Evolutionary conservation across 2,797 vertebrate genomes (phyloP).

Genomic region (Peromyscus eremicus): DNA sequence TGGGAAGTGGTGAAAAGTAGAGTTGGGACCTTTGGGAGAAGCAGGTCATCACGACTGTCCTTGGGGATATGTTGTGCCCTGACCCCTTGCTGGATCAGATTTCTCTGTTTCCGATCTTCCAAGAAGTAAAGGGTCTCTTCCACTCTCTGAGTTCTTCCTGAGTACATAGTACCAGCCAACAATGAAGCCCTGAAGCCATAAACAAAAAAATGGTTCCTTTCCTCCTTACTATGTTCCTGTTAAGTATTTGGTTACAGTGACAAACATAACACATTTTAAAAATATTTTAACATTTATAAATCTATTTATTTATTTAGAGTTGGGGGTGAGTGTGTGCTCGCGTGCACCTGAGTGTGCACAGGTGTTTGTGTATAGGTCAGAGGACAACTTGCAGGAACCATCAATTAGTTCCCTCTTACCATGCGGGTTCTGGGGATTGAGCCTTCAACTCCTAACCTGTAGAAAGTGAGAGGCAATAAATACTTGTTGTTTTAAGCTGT

Average conservation of each 20-base stretch:
- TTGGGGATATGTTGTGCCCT: neutral
- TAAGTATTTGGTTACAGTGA: neutral
- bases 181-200: neutral
- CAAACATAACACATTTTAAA: neutral
- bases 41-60: neutral
- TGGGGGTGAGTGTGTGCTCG: neutral
- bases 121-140: neutral
- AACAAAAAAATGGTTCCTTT: neutral
- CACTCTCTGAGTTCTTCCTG: neutral
- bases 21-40: neutral
- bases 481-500: neutral
- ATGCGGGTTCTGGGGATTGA: neutral
- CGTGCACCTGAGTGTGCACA: neutral
- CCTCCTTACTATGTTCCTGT: neutral
- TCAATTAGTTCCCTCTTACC: neutral
- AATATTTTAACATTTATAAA: neutral
- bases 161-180: neutral
- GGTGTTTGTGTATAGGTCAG: neutral
- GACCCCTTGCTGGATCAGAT: neutral
- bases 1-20: neutral
- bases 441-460: neutral
- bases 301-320: neutral
- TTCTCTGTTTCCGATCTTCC: neutral
- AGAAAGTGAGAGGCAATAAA: neutral
- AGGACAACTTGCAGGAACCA: neutral